Evolutionary conservation across 2,888 invertebrate species (phyloP).

Genomic region (Globia sparganii): DNA sequence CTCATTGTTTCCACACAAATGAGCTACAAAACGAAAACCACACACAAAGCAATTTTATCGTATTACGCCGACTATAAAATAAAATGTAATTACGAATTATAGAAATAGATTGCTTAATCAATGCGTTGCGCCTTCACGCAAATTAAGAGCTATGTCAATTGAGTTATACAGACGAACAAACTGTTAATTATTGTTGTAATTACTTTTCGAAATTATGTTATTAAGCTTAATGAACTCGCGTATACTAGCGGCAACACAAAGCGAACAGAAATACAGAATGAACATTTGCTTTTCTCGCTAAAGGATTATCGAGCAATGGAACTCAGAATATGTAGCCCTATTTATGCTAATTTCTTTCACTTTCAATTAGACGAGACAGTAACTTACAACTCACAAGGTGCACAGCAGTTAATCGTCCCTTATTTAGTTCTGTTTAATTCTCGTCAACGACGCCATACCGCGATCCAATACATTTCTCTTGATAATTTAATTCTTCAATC

Average conservation of each 20-base stretch:
- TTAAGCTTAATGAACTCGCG: conserved; percentile 76
- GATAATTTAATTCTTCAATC: conserved; percentile 52
- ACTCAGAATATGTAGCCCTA: conserved; percentile 39
- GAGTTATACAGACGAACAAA: conserved; percentile 55
- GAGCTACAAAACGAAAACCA: conserved; percentile 28
- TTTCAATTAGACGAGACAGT: conserved; percentile 63
- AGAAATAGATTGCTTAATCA: conserved; percentile 72
- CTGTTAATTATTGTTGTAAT: conserved; percentile 75
- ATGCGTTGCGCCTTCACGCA: conserved; percentile 66
- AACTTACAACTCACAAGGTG: conserved; percentile 35
- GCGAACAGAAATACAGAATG: conserved; percentile 43
- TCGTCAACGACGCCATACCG: conserved; percentile 30
- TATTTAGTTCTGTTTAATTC: conserved; percentile 51
- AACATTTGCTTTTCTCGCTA: conserved; percentile 45
- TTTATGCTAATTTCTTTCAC: conserved; percentile 62
- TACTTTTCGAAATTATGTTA: conserved; percentile 82
- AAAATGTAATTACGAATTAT: conserved; percentile 65
- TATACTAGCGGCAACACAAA: conserved; percentile 57
- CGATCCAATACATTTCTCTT: conserved; percentile 46
- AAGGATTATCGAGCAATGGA: conserved; percentile 51
- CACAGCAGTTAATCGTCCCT: conserved; percentile 34
- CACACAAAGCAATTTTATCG: conserved; percentile 42
- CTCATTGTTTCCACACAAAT: conserved; percentile 45
- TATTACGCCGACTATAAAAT: conserved; percentile 40
- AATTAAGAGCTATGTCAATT: conserved; percentile 73